These are phyloP conservation scores for Xenopus borealis DNA, from an alignment of 2,113 vertebrate species.

Conservation along the genomic window DNA sequence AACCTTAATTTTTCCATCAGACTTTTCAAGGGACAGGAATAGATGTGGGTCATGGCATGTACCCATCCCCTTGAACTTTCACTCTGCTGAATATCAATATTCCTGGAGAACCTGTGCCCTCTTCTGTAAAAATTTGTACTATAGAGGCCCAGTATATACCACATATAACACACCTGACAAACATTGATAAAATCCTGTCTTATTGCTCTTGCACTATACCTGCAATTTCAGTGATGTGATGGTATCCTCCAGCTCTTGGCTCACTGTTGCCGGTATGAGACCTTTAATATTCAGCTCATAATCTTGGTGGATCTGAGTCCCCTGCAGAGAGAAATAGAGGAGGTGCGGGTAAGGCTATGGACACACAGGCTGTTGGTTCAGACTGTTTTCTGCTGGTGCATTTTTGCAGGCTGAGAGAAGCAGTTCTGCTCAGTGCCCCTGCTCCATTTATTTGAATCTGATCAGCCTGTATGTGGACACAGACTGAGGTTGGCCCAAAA, in stretches of 20 bases:
- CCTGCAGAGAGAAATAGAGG: constrained; percentile 54
- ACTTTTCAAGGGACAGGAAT: too few species aligned
- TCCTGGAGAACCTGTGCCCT: constrained; percentile 81
- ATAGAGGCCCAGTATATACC: constrained; percentile 48
- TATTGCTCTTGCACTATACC: constrained; percentile 60
- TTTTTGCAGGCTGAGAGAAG: too few species aligned
- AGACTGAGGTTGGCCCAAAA: too few species aligned
- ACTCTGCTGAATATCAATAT: constrained; percentile 71
- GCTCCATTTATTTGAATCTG: too few species aligned
- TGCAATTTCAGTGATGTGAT: constrained; percentile 90
- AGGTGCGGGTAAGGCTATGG: too few species aligned
- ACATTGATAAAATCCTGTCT: too few species aligned
- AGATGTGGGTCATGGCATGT: background rate
- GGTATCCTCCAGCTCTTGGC: constrained; percentile 87
- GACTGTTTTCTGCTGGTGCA: too few species aligned
- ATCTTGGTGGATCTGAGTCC: constrained; percentile 78
- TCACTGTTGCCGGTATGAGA: constrained; percentile 80
- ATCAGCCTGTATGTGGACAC: too few species aligned
- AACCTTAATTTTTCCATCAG: too few species aligned
- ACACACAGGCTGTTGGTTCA: too few species aligned
- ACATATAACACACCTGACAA: too few species aligned
- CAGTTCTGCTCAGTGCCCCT: too few species aligned
- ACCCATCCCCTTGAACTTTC: constrained; percentile 64
- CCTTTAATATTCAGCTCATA: constrained; percentile 85
- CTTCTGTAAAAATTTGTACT: constrained; percentile 88